phyloP scores from a whole-genome alignment of 35 echinoderm and acorn worm genomes.

The Strongylocentrotus purpuratus region DNA sequence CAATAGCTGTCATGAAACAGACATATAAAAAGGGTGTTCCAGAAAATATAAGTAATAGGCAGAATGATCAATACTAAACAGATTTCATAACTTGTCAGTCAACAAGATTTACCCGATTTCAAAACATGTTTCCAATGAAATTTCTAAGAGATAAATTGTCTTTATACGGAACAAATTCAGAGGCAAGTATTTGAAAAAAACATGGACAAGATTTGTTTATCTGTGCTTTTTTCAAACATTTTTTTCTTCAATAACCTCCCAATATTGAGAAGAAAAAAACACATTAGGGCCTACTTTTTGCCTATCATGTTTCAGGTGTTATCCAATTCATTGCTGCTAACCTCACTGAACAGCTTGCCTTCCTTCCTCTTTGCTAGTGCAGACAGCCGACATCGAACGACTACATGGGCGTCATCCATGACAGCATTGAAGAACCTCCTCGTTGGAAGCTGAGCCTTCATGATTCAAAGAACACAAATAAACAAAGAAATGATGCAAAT shows the following conservation, averaged over 20 bases:
- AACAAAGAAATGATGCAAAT: not conserved
- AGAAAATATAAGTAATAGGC: not conserved
- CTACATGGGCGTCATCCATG: constrained; percentile 93
- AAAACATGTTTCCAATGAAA: no score
- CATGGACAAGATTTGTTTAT: no score
- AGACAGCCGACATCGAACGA: constrained; percentile 85
- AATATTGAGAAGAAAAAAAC: no score
- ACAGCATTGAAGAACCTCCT: constrained; percentile 98
- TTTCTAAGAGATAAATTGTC: no score
- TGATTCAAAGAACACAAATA: constrained; percentile 6
- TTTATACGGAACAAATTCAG: no score
- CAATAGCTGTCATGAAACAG: constrained; percentile 62
- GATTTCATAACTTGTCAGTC: no score
- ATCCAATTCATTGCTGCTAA: constrained; percentile 1
- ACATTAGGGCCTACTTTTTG: no score
- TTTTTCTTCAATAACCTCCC: no score
- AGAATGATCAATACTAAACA: no score
- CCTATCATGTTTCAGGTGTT: not conserved
- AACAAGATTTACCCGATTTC: no score
- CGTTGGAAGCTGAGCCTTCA: constrained; percentile 84
- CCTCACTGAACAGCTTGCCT: constrained; percentile 96
- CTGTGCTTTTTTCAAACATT: no score
- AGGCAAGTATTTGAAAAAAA: no score
- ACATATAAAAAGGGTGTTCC: not conserved
- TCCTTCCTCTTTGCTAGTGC: constrained; percentile 69